phyloP scores from a whole-genome alignment of 2,888 invertebrate genomes.

The Drosophila yooni region DNA sequence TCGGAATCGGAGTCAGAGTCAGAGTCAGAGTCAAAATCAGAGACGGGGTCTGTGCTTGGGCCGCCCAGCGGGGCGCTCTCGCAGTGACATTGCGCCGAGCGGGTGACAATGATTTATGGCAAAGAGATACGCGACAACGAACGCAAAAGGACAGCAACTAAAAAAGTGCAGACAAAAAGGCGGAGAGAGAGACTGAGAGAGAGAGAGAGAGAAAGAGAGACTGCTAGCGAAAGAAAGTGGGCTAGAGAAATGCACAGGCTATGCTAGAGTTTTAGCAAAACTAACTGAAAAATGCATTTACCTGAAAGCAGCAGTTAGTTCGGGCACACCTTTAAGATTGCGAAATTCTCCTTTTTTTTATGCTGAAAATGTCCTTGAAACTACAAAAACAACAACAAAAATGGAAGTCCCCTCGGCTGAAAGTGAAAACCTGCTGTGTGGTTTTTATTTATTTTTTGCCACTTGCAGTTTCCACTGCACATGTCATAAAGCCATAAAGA shows the following conservation, averaged over 20 bases:
- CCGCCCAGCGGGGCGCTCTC: conserved; percentile 81
- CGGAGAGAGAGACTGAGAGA: conserved; percentile 7
- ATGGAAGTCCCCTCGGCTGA: conserved; percentile 25
- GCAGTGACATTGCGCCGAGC: conserved; percentile 83
- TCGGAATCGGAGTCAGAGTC: conserved; percentile 17
- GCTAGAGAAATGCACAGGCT: conserved; percentile 29
- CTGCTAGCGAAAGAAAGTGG: conserved; percentile 17
- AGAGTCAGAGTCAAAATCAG: conserved; percentile 10
- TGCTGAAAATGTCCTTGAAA: conserved; percentile 75
- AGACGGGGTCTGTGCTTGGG: conserved; percentile 34
- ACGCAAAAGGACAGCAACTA: conserved; percentile 67
- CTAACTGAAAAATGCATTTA: conserved; percentile 36
- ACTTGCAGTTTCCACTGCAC: conserved; percentile 66
- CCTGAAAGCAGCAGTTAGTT: conserved; percentile 24
- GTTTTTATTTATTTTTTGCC: conserved; percentile 51
- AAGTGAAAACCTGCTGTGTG: conserved; percentile 72
- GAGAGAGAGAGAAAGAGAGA: conserved; percentile 1
- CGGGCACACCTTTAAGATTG: conserved; percentile 35
- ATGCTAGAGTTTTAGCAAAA: conserved; percentile 4
- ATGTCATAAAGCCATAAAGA: conserved; percentile 63
- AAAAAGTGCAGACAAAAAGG: conserved; percentile 43
- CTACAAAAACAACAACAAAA: conserved; percentile 57
- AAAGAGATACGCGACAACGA: conserved; percentile 83
- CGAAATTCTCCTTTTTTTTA: conserved; percentile 60
- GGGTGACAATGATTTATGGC: conserved; percentile 84